Evolutionary conservation across 2,797 vertebrate genomes (phyloP).

Genomic region (Ispidina picta): DNA sequence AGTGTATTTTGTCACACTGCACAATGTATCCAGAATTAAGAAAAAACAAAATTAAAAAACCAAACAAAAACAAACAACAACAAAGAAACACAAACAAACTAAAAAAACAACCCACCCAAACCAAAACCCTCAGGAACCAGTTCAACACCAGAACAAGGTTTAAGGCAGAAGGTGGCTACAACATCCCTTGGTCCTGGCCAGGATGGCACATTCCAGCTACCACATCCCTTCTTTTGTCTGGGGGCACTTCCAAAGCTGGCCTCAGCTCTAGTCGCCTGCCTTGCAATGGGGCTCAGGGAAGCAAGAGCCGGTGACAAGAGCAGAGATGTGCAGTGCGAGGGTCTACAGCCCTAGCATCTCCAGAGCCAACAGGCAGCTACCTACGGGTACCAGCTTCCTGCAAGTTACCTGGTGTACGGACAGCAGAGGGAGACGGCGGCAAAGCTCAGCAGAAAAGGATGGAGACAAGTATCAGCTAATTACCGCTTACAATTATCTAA

Average conservation of each 20-base stretch:
- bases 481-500: neutral
- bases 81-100: too few species aligned
- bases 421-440: neutral
- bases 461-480: neutral
- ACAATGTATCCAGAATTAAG: rapidly evolving
- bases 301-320: neutral
- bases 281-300: neutral
- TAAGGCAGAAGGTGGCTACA: neutral
- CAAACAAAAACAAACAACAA: too few species aligned
- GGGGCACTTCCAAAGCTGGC: neutral
- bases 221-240: neutral
- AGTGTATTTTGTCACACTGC: too few species aligned
- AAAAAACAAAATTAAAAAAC: neutral
- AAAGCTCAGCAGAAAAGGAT: neutral
- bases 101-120: too few species aligned
- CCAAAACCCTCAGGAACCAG: neutral
- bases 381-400: neutral
- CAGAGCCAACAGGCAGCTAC: rapidly evolving
- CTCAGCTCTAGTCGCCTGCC: neutral
- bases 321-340: rapidly evolving
- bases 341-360: rapidly evolving
- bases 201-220: rapidly evolving
- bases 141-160: neutral
- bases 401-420: neutral
- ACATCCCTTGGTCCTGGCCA: rapidly evolving